A percentile compares a stretch with the other conserved stretches of the same genome.
These are phyloP conservation scores for Mustela nigripes DNA, from an alignment of 2,113 vertebrate species.

Conservation along the genomic window DNA sequence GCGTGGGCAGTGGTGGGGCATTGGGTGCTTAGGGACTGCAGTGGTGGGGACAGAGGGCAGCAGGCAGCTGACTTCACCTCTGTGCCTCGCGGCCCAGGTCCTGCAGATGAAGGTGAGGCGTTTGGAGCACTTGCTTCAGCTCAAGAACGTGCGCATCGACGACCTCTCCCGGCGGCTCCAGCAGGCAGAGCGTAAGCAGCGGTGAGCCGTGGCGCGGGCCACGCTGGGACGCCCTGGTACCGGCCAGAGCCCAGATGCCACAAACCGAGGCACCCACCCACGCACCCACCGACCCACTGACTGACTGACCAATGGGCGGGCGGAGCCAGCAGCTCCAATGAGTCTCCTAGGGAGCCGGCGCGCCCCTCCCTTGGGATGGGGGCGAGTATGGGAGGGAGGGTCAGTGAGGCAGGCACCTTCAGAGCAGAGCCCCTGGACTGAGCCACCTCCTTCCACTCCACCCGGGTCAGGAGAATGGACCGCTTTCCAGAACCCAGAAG, in stretches of 20 bases:
- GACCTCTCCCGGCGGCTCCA: conserved; percentile 87
- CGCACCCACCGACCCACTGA: background rate
- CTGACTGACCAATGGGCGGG: rapidly evolving
- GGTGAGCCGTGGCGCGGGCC: conserved; percentile 38
- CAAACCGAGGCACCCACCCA: background rate
- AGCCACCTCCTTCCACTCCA: conserved; percentile 60
- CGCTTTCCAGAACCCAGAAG: conserved; percentile 57
- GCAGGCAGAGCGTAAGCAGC: conserved; percentile 81
- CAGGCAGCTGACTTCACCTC: background rate
- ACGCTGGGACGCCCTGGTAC: background rate
- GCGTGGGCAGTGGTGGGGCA: background rate
- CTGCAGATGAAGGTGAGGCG: conserved; percentile 89
- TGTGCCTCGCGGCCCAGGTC: conserved; percentile 77
- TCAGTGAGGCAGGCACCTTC: background rate
- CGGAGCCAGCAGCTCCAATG: background rate
- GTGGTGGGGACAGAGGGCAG: background rate
- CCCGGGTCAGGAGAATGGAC: conserved; percentile 60
- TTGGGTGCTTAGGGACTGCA: background rate
- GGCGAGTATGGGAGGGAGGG: background rate
- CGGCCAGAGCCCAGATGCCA: background rate
- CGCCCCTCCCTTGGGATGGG: background rate
- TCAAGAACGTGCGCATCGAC: conserved; percentile 89
- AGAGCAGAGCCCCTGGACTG: background rate
- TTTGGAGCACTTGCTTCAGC: conserved; percentile 87
- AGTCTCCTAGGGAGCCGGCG: background rate